Evolutionary conservation across 2,113 vertebrate genomes (phyloP).

Genomic region (Eurypyga helias): DNA sequence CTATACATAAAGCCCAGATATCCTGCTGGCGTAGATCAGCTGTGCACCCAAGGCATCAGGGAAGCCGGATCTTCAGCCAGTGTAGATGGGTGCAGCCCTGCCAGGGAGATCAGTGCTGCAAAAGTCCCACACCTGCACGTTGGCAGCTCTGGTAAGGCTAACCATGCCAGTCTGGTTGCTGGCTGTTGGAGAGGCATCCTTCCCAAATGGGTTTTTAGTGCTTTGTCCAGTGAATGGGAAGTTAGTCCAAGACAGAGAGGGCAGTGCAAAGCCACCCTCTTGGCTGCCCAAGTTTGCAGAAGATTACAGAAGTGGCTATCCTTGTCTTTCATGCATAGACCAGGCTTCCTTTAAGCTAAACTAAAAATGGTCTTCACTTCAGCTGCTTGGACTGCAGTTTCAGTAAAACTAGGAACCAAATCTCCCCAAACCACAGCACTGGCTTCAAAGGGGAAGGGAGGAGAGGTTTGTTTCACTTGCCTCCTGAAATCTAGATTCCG

Average conservation of each 20-base stretch:
- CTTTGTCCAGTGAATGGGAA: background rate
- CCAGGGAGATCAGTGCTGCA: background rate
- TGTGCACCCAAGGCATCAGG: background rate
- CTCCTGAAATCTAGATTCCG: background rate
- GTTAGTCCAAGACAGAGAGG: background rate
- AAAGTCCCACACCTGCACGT: background rate
- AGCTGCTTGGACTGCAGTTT: background rate
- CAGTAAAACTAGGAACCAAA: background rate
- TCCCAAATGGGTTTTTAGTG: background rate
- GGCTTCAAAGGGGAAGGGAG: background rate
- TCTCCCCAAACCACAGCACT: background rate
- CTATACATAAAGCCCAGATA: background rate
- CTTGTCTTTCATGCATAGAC: background rate
- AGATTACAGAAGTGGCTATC: background rate
- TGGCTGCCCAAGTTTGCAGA: background rate
- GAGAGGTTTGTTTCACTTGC: background rate
- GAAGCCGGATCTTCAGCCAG: background rate
- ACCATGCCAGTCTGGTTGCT: fast-evolving
- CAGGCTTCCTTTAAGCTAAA: background rate
- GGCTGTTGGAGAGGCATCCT: background rate
- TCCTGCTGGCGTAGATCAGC: background rate
- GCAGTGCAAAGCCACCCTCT: background rate
- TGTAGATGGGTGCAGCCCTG: background rate
- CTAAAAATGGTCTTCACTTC: background rate
- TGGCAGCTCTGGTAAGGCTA: background rate